Evolutionary conservation across 2,888 invertebrate species (phyloP), one percentile per base, ranked within the genome.

Genomic region (Plebejus argus): DNA sequence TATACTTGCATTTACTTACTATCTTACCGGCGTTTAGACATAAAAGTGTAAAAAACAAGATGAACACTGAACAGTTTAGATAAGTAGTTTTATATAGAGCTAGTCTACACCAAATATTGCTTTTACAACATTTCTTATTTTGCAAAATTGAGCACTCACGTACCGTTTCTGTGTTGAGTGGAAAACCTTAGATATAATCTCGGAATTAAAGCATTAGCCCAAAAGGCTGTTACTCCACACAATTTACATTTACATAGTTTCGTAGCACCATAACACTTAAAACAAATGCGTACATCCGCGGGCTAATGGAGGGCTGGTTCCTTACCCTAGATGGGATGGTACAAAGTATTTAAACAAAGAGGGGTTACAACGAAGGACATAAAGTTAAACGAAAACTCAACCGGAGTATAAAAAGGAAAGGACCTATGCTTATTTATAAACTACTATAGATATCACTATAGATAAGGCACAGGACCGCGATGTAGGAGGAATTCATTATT

Each of bases 161-260:
- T 53, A 18, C 4, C 15, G 3, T 18, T 18, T 53, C 5, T 18
- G 15, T 66, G 66, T 18, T 28, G 15, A 66, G 5, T 33, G 12
- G 15, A 66, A 33, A 66, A 18, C 18, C 23, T 66, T 66, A 28
- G 66, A 66, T 15, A 33, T 66, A 7, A 28, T 66, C 66, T 66
- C 66, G 10, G 66, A 15, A 66, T 66, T 6, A 33, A 33, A 18
- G 1, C 66, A 12, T 66, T 66, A 66, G 20, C 66, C 18, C 66
- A 33, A 33, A 7, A 28, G 15, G 61, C 61, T 23, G 23, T 58
- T 23, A 28, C 61, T 20, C 61, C 5, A 23, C 66, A 33, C 66
- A 66, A 18, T 66, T 66, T 66, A 66, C 66, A 66, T 66, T 66
- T 66, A 66, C 28, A 66, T 66, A 66, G 66, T 66, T 66, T 28